Evolutionary conservation across 2,113 vertebrate species (phyloP).

Genomic region (Pseudopodoces humilis): DNA sequence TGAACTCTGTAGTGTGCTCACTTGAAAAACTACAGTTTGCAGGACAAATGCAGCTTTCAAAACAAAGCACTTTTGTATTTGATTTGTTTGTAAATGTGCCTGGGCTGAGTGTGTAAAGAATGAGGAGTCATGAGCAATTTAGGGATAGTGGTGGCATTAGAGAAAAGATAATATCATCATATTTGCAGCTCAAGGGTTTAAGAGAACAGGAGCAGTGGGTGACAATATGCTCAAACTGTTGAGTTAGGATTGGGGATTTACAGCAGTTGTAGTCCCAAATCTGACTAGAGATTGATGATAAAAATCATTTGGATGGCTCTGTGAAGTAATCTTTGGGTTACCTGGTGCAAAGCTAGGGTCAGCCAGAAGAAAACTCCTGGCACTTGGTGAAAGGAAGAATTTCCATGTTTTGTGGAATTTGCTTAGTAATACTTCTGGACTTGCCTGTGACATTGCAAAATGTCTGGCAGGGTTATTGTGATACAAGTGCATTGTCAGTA

Average conservation of each 20-base stretch:
- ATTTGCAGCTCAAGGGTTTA: background rate
- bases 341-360: background rate
- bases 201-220: background rate
- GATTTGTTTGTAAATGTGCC: constrained; percentile 28
- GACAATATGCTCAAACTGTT: background rate
- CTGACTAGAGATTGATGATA: background rate
- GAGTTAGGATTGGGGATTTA: background rate
- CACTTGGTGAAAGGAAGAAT: background rate
- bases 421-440: background rate
- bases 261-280: background rate
- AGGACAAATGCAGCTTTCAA: constrained; percentile 28
- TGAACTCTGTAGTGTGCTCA: background rate
- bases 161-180: background rate
- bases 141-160: background rate
- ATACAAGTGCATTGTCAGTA: background rate
- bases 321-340: background rate
- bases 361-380: background rate
- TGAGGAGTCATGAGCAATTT: background rate
- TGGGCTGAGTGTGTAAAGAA: background rate
- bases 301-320: background rate
- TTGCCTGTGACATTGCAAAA: background rate
- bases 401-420: background rate
- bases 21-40: background rate
- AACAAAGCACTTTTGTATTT: constrained; percentile 35
- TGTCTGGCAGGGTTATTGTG: background rate